Evolutionary conservation across 2,888 invertebrate species (phyloP), one percentile per base, ranked within the genome.

Genomic region (Campoplex capitator): DNA sequence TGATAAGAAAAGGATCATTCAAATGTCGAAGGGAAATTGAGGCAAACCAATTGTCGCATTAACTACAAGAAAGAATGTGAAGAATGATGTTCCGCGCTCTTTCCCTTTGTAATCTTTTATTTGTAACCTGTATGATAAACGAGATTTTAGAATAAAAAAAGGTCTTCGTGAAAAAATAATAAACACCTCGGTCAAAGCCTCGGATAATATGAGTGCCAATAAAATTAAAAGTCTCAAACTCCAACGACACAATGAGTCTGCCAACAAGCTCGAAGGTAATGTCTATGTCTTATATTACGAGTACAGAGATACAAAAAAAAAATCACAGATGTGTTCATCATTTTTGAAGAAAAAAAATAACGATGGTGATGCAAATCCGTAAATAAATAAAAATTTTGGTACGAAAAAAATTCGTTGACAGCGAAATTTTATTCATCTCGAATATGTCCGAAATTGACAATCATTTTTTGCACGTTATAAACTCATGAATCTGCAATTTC

Each of bases 141-240:
- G 45, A 70, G 48, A 79, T 76, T 71, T 51, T 13, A 28, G 23
- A 4, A 32, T 11, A 18, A 38, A 16, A 71, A 18, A 38, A 16
- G 65, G 42, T 78, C 16, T 71, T n/a, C 2, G n/a, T 51, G 16
- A 28, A 65, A 28, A 28, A 54, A 73, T 32, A 42, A 48, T 13
- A 42, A 9, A 42, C 0, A 45, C 45, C 45, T 42, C 2, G 8
- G 65, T 13, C 23, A 16, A 65, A 45, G 68, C 6, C 13, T 65
- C 16, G 23, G 23, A 23, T 35, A 84, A 42, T 13, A 87, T 87
- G 87, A 87, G 87, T 68, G 62, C 56, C n/a, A 82, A 75, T 35
- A 87, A 87, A 71, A 78, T 83, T 7, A 84, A 71, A 35, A 82
- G 84, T 45, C 18, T 84, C 65, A 84, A 82, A 56, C 70, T 84